These are phyloP conservation scores for Drosophila kohkoa DNA, from an alignment of 1,140 invertebrate species.

Conservation along the genomic window DNA sequence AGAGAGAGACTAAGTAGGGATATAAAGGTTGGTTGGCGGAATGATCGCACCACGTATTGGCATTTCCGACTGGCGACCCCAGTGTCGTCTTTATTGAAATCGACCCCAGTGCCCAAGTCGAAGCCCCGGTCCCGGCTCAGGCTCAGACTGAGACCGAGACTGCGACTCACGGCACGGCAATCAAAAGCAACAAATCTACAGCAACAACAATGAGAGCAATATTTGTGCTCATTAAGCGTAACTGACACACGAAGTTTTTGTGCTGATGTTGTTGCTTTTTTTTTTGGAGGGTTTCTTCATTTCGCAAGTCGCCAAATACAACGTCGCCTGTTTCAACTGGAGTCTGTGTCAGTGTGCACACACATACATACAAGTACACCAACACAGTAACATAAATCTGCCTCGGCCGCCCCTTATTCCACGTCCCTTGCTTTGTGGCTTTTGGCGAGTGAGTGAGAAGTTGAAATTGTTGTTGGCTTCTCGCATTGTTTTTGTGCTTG, in stretches of 20 bases:
- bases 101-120: slow-evolving; percentile 37
- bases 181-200: slow-evolving; percentile 78
- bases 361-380: slow-evolving; percentile 4
- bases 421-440: slow-evolving; percentile 20
- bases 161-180: slow-evolving; percentile 64
- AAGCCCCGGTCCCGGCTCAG: slow-evolving; percentile 8
- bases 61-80: slow-evolving; percentile 63
- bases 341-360: slow-evolving; percentile 24
- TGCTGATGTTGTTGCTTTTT: slow-evolving; percentile 21
- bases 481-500: slow-evolving; percentile 58
- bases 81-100: slow-evolving; percentile 71
- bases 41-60: slow-evolving; percentile 59
- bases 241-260: slow-evolving; percentile 78
- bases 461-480: slow-evolving; percentile 52
- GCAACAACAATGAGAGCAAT: slow-evolving; percentile 76
- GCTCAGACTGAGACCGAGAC: slow-evolving; percentile 16
- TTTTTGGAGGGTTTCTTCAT: slow-evolving; percentile 77
- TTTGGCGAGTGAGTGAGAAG: slow-evolving; percentile 49
- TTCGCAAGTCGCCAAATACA: slow-evolving; percentile 77
- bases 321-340: slow-evolving; percentile 23
- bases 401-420: slow-evolving; percentile 20
- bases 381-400: slow-evolving; percentile 13
- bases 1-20: slow-evolving; percentile 14
- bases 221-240: slow-evolving; percentile 83
- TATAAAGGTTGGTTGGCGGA: slow-evolving; percentile 12